Evolutionary conservation across 1,140 invertebrate species (phyloP), one percentile per base, ranked within the genome.

Genomic region (Radopholus similis): DNA sequence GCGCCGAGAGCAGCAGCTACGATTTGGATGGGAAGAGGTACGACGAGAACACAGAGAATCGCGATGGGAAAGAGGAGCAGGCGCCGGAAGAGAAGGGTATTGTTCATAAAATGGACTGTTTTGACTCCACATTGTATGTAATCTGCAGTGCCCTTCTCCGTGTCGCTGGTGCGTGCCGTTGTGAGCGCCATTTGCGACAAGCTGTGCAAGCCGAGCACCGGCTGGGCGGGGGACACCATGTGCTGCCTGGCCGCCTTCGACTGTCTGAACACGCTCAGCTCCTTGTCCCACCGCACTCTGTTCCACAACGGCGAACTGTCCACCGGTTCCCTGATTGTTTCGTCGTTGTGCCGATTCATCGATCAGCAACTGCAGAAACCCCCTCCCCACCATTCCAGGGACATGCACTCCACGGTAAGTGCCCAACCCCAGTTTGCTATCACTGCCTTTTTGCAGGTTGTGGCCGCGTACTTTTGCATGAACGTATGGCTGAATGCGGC

Each of bases 331-430:
- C 93, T 84, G 92, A 97, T 85, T 62, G 73, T 81, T 42, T 65
- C 79, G 9, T 82, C 80, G 2, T 57, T 81, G 2, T 82, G 80
- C 40, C 65, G 79, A 18, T 97, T 96, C 83, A 96, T 98, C 75
- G 89, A 90, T 30, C 90, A 90, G 83, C 95, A 97, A 85, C 96
- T 95, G 85, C 92, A 89, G 71, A 87, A 93, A 57, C 95, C 95
- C 21, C 93, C 95, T 30, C 92, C 89, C 51, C 90, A 90, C 51
- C 95, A 98, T 87, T 96, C 93, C 6, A 91, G 93, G 83, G 95
- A 98, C 86, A 87, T 98, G 60, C 95, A 98, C 85, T 97, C 94
- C 4, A 92, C 92, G 66, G 96, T 85, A 35, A 56, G 15, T 56
- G 42, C 13, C 13, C 18, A 51, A 51, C n/a, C 15, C 40, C 15